Percentiles rank a stretch among this genome's conserved stretches.
phyloP scores from a whole-genome alignment of 2,797 vertebrate species.

The Coreius guichenoti region DNA sequence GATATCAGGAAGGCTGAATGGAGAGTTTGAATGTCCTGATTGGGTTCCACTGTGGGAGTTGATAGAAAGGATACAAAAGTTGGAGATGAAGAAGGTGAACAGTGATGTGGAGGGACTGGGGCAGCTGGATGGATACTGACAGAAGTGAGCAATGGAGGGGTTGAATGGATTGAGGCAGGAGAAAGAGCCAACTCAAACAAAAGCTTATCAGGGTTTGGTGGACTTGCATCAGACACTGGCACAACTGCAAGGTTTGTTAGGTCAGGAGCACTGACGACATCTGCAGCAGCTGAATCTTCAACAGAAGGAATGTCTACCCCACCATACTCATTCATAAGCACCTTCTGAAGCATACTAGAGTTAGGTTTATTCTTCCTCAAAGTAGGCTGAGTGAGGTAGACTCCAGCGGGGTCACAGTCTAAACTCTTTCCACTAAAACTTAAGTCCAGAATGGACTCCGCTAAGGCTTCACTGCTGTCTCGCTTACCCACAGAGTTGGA shows the following conservation, averaged over 20 bases:
- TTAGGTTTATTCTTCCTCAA: conserved; percentile 84
- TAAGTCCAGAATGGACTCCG: conserved; percentile 89
- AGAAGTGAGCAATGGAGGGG: conserved; percentile 77
- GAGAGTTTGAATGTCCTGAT: conserved; percentile 69
- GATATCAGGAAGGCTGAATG: conserved; percentile 75
- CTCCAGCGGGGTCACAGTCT: conserved; percentile 76
- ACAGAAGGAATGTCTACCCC: conserved; percentile 64
- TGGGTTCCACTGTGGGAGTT: conserved; percentile 74
- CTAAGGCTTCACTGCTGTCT: conserved; percentile 76
- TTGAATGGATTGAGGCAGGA: conserved; percentile 70
- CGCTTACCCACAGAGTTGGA: conserved; percentile 88
- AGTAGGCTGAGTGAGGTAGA: conserved; percentile 61
- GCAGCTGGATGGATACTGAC: conserved; percentile 80
- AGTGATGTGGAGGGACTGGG: conserved; percentile 79
- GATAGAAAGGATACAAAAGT: conserved; percentile 80
- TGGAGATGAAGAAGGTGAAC: conserved; percentile 79
- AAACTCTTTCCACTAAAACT: conserved; percentile 87
- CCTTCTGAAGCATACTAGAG: conserved; percentile 83
- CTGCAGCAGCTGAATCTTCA: conserved; percentile 52
- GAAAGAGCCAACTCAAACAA: conserved; percentile 73
- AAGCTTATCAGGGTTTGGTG: conserved; percentile 68
- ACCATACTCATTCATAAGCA: conserved; percentile 85
- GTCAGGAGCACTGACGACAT: conserved; percentile 67
- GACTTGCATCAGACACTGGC: conserved; percentile 67
- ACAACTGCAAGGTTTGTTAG: conserved; percentile 76